Conservation (phyloP, 1,140 invertebrate species). For the Psilanteris sp. region DNA sequence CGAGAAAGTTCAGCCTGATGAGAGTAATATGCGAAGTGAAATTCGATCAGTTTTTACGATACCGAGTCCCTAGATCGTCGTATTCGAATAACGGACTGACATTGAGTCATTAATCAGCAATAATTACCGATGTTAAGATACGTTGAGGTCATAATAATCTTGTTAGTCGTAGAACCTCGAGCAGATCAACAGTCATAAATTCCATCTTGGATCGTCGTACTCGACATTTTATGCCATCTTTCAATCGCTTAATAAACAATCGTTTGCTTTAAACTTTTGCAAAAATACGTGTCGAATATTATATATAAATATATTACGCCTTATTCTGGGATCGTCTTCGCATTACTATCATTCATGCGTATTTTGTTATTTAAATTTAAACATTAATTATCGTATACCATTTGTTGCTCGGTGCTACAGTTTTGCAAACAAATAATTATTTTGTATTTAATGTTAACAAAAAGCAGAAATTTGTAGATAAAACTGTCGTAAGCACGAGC, state of each 20-base stretch:
- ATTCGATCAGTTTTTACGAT: conserved; percentile 60
- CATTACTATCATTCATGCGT: no score
- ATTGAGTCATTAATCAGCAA: conserved; percentile 73
- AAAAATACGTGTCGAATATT: no score
- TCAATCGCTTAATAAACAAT: no score
- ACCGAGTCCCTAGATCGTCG: conserved; percentile 58
- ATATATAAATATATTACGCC: no score
- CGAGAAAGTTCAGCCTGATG: conserved; percentile 39
- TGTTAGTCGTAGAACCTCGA: conserved; percentile 51
- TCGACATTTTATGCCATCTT: conserved; percentile 35
- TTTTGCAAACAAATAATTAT: no score
- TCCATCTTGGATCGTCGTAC: conserved; percentile 33
- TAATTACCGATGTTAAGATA: conserved; percentile 74
- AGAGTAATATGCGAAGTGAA: conserved; percentile 50
- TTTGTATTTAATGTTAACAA: conserved; percentile 1
- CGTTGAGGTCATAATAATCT: conserved; percentile 63
- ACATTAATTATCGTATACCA: no score
- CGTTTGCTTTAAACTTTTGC: no score
- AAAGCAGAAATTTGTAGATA: conserved; percentile 21
- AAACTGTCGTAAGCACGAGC: conserved; percentile 41
- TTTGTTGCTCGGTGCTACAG: no score
- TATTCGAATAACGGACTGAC: conserved; percentile 60
- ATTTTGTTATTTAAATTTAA: no score
- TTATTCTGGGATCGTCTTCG: no score
- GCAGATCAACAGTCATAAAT: conserved; percentile 63